Evolutionary conservation across 2,113 vertebrate species (phyloP).

Genomic region (Pollachius pollachius): DNA sequence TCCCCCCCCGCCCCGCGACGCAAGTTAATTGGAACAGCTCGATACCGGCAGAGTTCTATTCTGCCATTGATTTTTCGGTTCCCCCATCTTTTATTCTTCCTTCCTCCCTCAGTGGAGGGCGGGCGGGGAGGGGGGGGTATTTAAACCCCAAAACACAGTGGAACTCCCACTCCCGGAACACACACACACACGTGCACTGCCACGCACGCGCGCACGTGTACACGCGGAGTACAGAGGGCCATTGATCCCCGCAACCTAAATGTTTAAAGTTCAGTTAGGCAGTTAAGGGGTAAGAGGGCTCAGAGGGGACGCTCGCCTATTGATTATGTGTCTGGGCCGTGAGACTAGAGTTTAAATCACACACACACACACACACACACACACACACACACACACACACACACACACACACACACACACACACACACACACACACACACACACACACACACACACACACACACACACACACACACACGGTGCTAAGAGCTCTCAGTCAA

Average conservation of each 20-base stretch:
- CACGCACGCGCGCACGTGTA: slow-evolving; percentile 8
- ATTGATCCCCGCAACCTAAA: slow-evolving; percentile 93
- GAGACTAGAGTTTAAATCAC: slow-evolving; percentile 88
- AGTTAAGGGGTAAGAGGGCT: slow-evolving; percentile 96
- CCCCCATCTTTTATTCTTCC: slow-evolving; percentile 70
- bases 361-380: slow-evolving; percentile 36
- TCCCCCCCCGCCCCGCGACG: slow-evolving; percentile 70
- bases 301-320: slow-evolving; percentile 89
- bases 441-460: slow-evolving; percentile 36
- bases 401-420: slow-evolving; percentile 7
- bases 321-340: slow-evolving; percentile 95
- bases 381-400: slow-evolving; percentile 34
- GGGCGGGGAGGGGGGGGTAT: slow-evolving; percentile 58
- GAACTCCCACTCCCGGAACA: slow-evolving; percentile 68
- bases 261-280: slow-evolving; percentile 98
- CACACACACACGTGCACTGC: slow-evolving; percentile 22
- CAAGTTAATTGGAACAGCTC: slow-evolving; percentile 81
- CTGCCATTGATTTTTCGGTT: slow-evolving; percentile 78
- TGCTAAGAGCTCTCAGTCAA: slow-evolving; percentile 73
- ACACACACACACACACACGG: slow-evolving; percentile 36
- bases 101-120: slow-evolving; percentile 65
- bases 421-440: slow-evolving; percentile 41
- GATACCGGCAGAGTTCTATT: slow-evolving; percentile 82
- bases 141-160: slow-evolving; percentile 69
- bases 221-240: slow-evolving; percentile 73